Conservation (phyloP, 2,113 vertebrate genomes). For the Progne subis region DNA sequence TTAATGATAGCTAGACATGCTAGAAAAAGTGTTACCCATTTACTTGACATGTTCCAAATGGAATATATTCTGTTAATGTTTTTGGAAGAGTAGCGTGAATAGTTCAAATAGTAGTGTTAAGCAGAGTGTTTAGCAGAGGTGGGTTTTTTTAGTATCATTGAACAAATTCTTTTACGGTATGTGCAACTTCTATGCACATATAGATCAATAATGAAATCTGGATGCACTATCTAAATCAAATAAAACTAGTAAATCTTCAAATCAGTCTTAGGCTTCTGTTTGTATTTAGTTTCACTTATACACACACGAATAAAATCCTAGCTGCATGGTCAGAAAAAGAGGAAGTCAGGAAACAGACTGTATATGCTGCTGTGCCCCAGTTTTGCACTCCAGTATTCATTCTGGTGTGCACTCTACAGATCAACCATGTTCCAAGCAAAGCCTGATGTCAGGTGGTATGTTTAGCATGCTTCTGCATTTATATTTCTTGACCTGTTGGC, state of each 20-base stretch:
- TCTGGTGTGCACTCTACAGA: not conserved
- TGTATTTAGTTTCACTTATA: not conserved
- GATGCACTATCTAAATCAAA: not conserved
- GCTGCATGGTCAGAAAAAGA: not conserved
- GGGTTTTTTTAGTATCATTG: not conserved
- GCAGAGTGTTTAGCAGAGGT: not conserved
- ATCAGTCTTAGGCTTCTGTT: not conserved
- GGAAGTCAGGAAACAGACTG: not conserved
- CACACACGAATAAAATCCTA: not conserved
- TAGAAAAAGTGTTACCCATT: constrained; percentile 24
- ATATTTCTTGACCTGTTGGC: constrained; percentile 59
- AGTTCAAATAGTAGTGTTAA: not conserved
- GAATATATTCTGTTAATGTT: constrained; percentile 15
- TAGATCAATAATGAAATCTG: not conserved
- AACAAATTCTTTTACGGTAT: not conserved
- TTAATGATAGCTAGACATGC: constrained; percentile 16
- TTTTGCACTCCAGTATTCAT: not conserved
- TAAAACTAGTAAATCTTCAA: not conserved
- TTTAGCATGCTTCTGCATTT: constrained; percentile 63
- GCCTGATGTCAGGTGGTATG: not conserved
- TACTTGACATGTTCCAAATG: not conserved
- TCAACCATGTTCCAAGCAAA: constrained; percentile 12
- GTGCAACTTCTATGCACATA: not conserved
- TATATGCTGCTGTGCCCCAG: not conserved
- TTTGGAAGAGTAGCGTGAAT: not conserved